Evolutionary conservation across 2,888 invertebrate species (phyloP).

Genomic region (Endomychus coccineus): DNA sequence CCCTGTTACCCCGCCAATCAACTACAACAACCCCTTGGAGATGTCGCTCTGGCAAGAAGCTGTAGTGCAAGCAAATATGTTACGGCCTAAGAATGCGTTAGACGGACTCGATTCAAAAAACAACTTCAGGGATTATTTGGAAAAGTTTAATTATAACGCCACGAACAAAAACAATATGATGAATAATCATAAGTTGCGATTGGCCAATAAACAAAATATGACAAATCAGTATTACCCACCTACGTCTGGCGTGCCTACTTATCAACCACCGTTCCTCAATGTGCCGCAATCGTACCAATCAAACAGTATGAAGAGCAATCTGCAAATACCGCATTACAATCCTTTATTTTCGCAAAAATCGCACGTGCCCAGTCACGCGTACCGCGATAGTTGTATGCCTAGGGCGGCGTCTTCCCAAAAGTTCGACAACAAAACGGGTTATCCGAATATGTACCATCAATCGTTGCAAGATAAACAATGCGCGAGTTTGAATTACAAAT

Average conservation of each 20-base stretch:
- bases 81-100: constrained; percentile 33
- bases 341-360: constrained; percentile 27
- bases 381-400: background rate
- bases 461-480: constrained; percentile 7
- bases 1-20: constrained; percentile 38
- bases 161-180: constrained; percentile 7
- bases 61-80: constrained; percentile 44
- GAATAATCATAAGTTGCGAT: constrained; percentile 15
- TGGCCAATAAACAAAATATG: constrained; percentile 15
- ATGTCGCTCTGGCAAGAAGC: constrained; percentile 66
- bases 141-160: constrained; percentile 20
- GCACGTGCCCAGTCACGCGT: background rate
- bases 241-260: background rate
- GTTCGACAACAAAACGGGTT: constrained; percentile 28
- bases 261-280: constrained; percentile 27
- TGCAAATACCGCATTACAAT: constrained; percentile 35
- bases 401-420: too few species aligned
- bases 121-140: constrained; percentile 25
- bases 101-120: constrained; percentile 21
- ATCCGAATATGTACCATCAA: constrained; percentile 28
- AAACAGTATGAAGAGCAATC: constrained; percentile 24
- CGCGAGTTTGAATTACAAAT: background rate
- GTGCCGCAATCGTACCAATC: constrained; percentile 29
- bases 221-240: constrained; percentile 19
- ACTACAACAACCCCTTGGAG: constrained; percentile 51